Evolutionary conservation across 30 jellyfish, hydroid and myxozoan species (phyloP).

Genomic region (Calvadosia cruxmelitensis): DNA sequence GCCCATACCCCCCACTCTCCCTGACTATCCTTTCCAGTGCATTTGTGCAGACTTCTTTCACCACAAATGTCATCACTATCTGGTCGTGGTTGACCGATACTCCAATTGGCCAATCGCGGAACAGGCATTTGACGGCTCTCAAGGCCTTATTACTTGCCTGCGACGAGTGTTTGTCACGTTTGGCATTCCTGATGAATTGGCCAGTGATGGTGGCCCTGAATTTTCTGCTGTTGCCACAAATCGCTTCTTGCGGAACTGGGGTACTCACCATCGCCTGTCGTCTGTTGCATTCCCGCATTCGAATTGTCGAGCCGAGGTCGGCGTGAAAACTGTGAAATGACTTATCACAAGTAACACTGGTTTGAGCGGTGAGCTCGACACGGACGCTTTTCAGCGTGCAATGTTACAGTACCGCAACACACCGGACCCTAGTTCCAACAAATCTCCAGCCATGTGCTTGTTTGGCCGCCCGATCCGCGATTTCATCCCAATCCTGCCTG

Average conservation of each 20-base stretch:
- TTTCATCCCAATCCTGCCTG: constrained; percentile 22
- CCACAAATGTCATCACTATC: background rate
- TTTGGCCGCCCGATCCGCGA: constrained; percentile 12
- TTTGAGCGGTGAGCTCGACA: background rate
- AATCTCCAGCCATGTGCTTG: constrained; percentile 5
- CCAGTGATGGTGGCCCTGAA: too few species aligned
- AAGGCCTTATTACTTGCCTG: background rate
- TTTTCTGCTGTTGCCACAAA: background rate
- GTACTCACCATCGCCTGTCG: background rate
- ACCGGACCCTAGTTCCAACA: background rate
- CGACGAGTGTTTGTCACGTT: background rate
- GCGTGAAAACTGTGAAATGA: background rate
- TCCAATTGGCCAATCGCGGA: background rate
- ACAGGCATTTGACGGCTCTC: too few species aligned
- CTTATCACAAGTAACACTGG: background rate
- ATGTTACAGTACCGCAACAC: background rate
- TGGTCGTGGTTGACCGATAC: background rate
- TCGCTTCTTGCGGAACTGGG: background rate
- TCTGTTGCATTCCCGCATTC: background rate
- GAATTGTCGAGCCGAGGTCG: background rate
- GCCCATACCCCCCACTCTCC: too few species aligned
- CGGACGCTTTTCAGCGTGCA: background rate
- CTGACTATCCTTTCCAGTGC: background rate
- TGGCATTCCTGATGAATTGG: background rate
- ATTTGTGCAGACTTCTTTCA: background rate